These are phyloP conservation scores for Tetragonisca angustula DNA, from an alignment of 2,888 invertebrate species.

Conservation along the genomic window DNA sequence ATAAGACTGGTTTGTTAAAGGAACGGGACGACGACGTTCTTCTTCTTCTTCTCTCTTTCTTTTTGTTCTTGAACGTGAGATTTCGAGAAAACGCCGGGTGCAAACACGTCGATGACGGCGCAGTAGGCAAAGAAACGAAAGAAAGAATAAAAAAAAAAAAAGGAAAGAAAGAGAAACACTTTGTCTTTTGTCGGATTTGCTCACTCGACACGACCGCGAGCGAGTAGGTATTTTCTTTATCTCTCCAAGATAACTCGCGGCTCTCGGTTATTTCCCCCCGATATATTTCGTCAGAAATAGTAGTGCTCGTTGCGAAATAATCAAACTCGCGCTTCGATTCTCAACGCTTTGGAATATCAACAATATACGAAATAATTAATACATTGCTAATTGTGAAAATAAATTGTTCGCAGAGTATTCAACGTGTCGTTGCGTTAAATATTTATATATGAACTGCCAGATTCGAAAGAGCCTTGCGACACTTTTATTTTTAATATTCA, in stretches of 20 bases:
- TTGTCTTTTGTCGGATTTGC: constrained; percentile 4
- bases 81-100: background rate
- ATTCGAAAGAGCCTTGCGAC: too few species aligned
- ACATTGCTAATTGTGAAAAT: too few species aligned
- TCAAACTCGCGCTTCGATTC: background rate
- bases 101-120: background rate
- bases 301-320: constrained; percentile 15
- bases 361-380: too few species aligned
- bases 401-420: too few species aligned
- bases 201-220: background rate
- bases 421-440: too few species aligned
- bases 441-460: too few species aligned
- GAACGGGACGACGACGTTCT: background rate
- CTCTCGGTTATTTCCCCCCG: constrained; percentile 16
- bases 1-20: constrained; percentile 11
- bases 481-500: too few species aligned
- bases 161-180: background rate
- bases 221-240: constrained; percentile 22
- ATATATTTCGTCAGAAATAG: constrained; percentile 29
- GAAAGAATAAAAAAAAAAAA: background rate
- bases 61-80: background rate
- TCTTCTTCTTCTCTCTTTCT: background rate
- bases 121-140: background rate
- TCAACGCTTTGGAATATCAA: too few species aligned
- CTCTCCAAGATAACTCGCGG: constrained; percentile 5